These are phyloP conservation scores for Syngnathus floridae DNA, from an alignment of 2,113 vertebrate species.

Conservation along the genomic window DNA sequence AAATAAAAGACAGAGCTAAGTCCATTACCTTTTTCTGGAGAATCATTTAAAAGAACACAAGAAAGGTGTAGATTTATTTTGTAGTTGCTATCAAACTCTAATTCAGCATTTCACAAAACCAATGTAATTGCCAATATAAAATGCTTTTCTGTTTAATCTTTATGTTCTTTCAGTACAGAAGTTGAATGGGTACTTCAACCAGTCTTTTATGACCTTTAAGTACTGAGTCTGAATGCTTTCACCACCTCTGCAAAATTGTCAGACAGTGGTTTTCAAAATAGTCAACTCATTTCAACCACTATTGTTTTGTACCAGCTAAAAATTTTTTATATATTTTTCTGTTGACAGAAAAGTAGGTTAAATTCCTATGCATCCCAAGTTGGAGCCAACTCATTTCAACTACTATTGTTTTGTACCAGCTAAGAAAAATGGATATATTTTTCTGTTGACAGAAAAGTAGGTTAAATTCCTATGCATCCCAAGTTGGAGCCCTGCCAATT, in stretches of 20 bases:
- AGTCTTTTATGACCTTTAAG: too few relatives aligned
- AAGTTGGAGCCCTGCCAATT: slow-evolving; percentile 40
- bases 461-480: slow-evolving; percentile 51
- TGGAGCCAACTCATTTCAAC: too few relatives aligned
- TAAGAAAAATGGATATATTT: slow-evolving; percentile 18
- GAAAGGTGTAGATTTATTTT: too few relatives aligned
- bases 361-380: slow-evolving; percentile 49
- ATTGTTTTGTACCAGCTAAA: slow-evolving; percentile 14
- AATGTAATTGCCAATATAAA: too few relatives aligned
- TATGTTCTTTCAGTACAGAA: too few relatives aligned
- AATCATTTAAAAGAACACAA: too few relatives aligned
- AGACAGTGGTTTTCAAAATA: slow-evolving; percentile 8
- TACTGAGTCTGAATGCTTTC: background rate
- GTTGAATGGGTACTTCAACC: too few relatives aligned
- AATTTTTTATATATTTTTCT: slow-evolving; percentile 15
- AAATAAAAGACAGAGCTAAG: too few relatives aligned
- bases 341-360: slow-evolving; percentile 53
- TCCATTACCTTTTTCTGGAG: too few relatives aligned
- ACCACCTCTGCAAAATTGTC: background rate
- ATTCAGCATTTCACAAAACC: too few relatives aligned
- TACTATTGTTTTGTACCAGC: background rate
- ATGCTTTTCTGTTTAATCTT: too few relatives aligned
- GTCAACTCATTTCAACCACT: slow-evolving; percentile 6
- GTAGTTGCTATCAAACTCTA: too few relatives aligned
- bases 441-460: slow-evolving; percentile 47